A percentile compares a stretch with the other conserved stretches of the same genome.
Evolutionary conservation across 2,113 vertebrate genomes (phyloP).

Genomic region (Nothocercus nigrocapillus): DNA sequence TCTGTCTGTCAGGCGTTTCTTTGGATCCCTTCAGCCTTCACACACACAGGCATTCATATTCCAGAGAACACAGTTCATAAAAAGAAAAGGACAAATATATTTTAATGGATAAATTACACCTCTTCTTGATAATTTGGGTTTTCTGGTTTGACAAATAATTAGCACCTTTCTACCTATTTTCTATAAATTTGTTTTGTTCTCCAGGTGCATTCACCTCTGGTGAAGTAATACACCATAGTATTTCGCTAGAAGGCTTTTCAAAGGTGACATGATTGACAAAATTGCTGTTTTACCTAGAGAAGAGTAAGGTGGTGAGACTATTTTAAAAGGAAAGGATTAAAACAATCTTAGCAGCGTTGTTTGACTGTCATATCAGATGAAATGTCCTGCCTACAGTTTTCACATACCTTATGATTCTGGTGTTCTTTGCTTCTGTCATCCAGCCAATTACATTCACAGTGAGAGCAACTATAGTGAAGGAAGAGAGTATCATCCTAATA

Average conservation of each 20-base stretch:
- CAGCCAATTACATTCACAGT: constrained; percentile 53
- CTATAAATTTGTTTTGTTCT: neutral
- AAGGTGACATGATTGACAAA: neutral
- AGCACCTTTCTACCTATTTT: neutral
- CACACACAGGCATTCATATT: neutral
- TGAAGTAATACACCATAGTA: neutral
- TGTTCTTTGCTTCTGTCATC: neutral
- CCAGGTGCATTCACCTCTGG: neutral
- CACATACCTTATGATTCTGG: neutral
- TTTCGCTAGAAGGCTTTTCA: neutral
- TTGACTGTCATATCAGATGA: neutral
- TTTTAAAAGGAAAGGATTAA: neutral
- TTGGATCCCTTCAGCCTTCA: neutral
- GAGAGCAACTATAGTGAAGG: neutral
- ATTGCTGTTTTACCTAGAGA: neutral
- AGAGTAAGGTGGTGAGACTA: neutral
- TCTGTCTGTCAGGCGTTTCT: neutral
- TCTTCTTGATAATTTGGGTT: neutral
- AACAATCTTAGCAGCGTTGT: neutral
- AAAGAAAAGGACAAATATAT: neutral
- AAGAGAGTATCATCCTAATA: constrained; percentile 46
- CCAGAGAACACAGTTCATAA: neutral
- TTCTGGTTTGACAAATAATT: neutral
- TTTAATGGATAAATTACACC: neutral
- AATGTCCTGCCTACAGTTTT: neutral